Percentiles rank a stretch among this genome's conserved stretches.
Conservation (phyloP, 2,797 vertebrate genomes). For the Epinephelus awoara region DNA sequence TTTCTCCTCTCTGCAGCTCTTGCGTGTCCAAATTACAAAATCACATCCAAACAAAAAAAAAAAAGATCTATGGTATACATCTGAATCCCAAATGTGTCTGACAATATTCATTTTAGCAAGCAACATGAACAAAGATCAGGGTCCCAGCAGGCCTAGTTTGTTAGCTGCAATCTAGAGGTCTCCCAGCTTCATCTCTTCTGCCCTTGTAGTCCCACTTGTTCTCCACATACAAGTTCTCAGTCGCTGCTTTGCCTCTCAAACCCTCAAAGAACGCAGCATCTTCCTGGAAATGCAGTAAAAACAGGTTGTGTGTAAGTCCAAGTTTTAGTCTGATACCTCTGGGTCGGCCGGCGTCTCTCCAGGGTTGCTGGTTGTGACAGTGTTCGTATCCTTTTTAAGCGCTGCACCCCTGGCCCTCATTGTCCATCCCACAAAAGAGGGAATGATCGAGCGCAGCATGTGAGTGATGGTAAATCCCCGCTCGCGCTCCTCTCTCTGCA, state of each 20-base stretch:
- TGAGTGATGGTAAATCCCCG: conserved; percentile 79
- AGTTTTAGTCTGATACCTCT: conserved; percentile 72
- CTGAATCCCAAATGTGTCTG: not conserved
- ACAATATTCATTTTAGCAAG: not conserved
- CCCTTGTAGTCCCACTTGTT: conserved; percentile 4
- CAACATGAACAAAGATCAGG: not conserved
- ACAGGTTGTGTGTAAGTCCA: conserved; percentile 29
- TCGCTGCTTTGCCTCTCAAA: not conserved
- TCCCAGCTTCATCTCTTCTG: conserved; percentile 16
- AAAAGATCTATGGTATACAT: not conserved
- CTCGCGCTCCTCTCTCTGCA: conserved; percentile 50
- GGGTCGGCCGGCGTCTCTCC: conserved; percentile 62
- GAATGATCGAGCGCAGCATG: conserved; percentile 87
- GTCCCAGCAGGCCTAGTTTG: not conserved
- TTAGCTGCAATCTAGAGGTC: not conserved
- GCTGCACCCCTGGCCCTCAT: conserved; percentile 72
- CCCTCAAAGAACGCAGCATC: not conserved
- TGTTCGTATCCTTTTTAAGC: conserved; percentile 82
- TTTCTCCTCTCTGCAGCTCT: not conserved
- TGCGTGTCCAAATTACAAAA: not conserved
- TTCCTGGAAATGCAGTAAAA: conserved; percentile 7
- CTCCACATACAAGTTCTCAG: conserved; percentile 15
- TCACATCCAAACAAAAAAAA: not conserved
- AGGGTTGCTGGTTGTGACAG: conserved; percentile 50
- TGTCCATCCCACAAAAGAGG: conserved; percentile 85